These are phyloP conservation scores for Aporrectodea caliginosa DNA, from an alignment of 1,140 invertebrate genomes.

Conservation along the genomic window DNA sequence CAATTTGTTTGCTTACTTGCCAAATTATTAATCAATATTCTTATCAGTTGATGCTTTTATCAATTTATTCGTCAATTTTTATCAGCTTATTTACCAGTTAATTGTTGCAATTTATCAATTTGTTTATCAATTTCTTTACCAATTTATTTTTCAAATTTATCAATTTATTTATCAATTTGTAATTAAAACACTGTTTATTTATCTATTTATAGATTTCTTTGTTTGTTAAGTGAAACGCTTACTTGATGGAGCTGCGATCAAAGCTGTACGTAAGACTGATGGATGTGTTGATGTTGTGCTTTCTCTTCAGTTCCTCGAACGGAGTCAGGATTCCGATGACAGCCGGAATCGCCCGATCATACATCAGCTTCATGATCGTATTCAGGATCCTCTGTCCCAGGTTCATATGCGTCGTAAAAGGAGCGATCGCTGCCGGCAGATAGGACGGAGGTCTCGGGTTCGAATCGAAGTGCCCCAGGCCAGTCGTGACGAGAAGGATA, in stretches of 20 bases:
- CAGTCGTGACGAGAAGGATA: constrained; percentile 25
- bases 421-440: constrained; percentile 19
- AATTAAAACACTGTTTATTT: too few relatives aligned
- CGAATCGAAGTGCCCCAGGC: constrained; percentile 23
- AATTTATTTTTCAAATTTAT: too few relatives aligned
- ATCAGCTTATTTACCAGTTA: too few relatives aligned
- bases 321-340: constrained; percentile 11
- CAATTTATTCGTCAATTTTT: too few relatives aligned
- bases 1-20: too few relatives aligned
- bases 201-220: too few relatives aligned
- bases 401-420: constrained; percentile 24
- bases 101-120: too few relatives aligned
- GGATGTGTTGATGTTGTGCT: constrained; percentile 15
- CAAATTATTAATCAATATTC: too few relatives aligned
- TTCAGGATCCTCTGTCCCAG: constrained; percentile 24
- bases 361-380: constrained; percentile 26
- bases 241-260: constrained; percentile 19
- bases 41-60: too few relatives aligned
- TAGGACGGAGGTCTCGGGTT: constrained; percentile 29
- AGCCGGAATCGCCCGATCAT: constrained; percentile 19
- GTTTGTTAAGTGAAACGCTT: too few relatives aligned
- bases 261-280: constrained; percentile 17
- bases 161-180: too few relatives aligned
- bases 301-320: constrained; percentile 25
- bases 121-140: too few relatives aligned